phyloP scores from a whole-genome alignment of 2,888 invertebrate species.

The Blastobasis lacticolella region DNA sequence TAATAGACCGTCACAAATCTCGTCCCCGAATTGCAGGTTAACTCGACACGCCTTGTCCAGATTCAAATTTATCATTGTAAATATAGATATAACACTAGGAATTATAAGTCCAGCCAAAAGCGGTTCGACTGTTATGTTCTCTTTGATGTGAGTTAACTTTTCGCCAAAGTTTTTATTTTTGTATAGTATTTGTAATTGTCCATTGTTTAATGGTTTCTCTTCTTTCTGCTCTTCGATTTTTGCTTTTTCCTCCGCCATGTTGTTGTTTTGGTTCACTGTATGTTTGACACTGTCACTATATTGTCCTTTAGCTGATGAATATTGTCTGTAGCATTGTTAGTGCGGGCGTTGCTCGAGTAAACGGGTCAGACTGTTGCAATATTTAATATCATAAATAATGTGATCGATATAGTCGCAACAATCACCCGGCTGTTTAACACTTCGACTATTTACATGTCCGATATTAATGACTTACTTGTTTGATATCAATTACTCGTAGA shows the following conservation, averaged over 20 bases:
- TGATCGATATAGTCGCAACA: conserved; percentile 27
- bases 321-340: conserved; percentile 32
- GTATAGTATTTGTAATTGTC: conserved; percentile 26
- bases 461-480: conserved; percentile 41
- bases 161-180: conserved; percentile 46
- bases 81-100: conserved; percentile 78
- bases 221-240: conserved; percentile 35
- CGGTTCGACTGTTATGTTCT: conserved; percentile 82
- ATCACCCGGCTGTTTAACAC: background rate
- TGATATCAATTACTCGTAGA: conserved; percentile 58
- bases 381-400: conserved; percentile 44
- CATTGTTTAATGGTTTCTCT: conserved; percentile 52
- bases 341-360: conserved; percentile 22
- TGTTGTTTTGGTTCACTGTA: conserved; percentile 15
- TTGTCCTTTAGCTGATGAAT: conserved; percentile 23
- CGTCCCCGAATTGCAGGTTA: conserved; percentile 44
- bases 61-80: conserved; percentile 76
- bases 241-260: conserved; percentile 47
- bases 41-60: conserved; percentile 64
- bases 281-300: conserved; percentile 10
- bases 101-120: conserved; percentile 81
- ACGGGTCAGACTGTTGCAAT: conserved; percentile 32
- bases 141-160: conserved; percentile 41
- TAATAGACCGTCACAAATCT: conserved; percentile 53
- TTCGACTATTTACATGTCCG: conserved; percentile 51